phyloP scores from a whole-genome alignment of 2,113 vertebrate genomes.

The Gymnogyps californianus region DNA sequence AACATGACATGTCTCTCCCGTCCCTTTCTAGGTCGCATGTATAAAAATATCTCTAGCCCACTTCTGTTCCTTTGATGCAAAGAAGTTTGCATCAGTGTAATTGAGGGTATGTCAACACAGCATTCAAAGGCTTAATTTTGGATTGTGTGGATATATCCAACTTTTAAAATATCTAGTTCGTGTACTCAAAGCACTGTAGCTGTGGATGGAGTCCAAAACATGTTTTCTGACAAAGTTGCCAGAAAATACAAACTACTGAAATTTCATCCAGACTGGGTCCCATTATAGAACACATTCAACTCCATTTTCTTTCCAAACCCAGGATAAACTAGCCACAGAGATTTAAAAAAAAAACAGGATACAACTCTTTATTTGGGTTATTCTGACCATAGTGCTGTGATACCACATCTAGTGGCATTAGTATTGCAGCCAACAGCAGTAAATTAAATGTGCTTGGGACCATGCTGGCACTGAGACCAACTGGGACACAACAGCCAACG shows the following conservation, averaged over 20 bases:
- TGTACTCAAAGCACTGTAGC: not conserved
- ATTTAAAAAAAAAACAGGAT: not conserved
- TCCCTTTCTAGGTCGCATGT: not conserved
- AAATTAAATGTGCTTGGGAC: not conserved
- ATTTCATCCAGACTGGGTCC: not conserved
- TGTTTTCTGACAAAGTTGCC: not conserved
- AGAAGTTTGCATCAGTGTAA: not conserved
- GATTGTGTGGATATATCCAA: not conserved
- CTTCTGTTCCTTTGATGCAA: not conserved
- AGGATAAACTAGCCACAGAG: not conserved
- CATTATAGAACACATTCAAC: not conserved
- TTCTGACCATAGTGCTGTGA: not conserved
- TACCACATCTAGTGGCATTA: not conserved
- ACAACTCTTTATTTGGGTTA: not conserved
- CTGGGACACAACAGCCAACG: not conserved
- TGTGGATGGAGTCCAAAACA: not conserved
- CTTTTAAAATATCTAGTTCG: not conserved
- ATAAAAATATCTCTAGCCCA: not conserved
- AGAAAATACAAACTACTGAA: conserved; percentile 1
- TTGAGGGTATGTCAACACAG: not conserved
- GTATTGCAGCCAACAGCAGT: not conserved
- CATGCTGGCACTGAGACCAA: not conserved
- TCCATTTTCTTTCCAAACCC: not conserved
- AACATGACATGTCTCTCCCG: not conserved
- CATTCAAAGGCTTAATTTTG: not conserved